Percentiles rank a stretch among this genome's conserved stretches.
Conservation (phyloP, 23 tunicate species). For the Ciona savignyi region DNA sequence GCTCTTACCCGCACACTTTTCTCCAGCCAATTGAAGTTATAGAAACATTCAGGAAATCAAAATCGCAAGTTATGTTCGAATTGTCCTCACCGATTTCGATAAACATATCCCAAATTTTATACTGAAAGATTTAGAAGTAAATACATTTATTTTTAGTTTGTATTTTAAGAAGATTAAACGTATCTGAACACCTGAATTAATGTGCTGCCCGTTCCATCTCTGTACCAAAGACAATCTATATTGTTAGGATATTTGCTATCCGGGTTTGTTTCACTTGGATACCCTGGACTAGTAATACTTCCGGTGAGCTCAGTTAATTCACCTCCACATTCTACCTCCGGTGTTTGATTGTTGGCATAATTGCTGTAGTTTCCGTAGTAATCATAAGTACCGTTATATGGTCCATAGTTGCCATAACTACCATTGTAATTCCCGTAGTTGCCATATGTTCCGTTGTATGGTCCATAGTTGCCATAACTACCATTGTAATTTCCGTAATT, state of each 20-base stretch:
- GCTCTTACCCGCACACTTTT: conserved; percentile 65
- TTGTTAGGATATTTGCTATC: conserved; percentile 36
- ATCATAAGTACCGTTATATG: conserved; percentile 1
- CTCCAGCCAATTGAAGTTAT: conserved; percentile 39
- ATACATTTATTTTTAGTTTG: too few relatives aligned
- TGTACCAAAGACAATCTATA: conserved; percentile 52
- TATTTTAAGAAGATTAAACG: neutral
- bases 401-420: conserved; percentile 10
- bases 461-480: conserved; percentile 14
- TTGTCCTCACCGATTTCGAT: conserved; percentile 71
- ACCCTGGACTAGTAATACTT: conserved; percentile 40
- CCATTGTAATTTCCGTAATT: neutral
- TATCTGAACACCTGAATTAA: conserved; percentile 39
- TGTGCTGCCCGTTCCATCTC: conserved; percentile 25
- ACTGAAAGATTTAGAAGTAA: conserved; percentile 27
- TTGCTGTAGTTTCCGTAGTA: conserved; percentile 3
- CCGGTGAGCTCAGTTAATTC: conserved; percentile 30
- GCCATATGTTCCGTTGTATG: neutral
- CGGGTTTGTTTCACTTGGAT: conserved; percentile 59
- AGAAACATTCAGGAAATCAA: conserved; percentile 54
- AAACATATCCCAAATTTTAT: conserved; percentile 66
- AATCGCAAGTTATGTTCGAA: conserved; percentile 72
- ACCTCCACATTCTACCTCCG: conserved; percentile 32
- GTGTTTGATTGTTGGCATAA: neutral
- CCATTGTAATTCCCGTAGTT: conserved; percentile 6